Evolutionary conservation across 1,140 invertebrate genomes (phyloP).

Genomic region (Drosophila pectinifera): DNA sequence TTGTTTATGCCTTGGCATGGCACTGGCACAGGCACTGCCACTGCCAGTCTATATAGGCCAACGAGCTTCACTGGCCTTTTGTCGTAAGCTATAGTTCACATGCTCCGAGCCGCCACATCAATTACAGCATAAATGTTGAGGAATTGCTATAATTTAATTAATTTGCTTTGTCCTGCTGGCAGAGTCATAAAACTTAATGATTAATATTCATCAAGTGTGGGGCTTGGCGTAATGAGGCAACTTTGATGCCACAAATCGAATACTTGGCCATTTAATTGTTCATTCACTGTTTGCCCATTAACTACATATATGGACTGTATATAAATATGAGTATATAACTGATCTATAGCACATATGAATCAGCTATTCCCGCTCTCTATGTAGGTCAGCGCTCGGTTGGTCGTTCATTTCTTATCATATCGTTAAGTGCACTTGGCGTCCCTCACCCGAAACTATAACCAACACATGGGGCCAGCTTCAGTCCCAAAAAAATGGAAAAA

Average conservation of each 20-base stretch:
- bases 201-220: conserved; percentile 67
- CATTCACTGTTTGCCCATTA: conserved; percentile 22
- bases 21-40: conserved; percentile 4
- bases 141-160: conserved; percentile 64
- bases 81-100: conserved; percentile 34
- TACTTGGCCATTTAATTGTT: conserved; percentile 53
- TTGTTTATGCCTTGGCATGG: conserved; percentile 35
- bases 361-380: conserved; percentile 13
- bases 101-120: conserved; percentile 28
- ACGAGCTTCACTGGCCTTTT: conserved; percentile 36
- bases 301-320: not conserved
- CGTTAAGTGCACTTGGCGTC: conserved; percentile 75
- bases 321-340: conserved; percentile 25
- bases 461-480: conserved; percentile 35
- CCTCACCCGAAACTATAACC: conserved; percentile 39
- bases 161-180: conserved; percentile 55
- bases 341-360: conserved; percentile 16
- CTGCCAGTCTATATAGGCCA: conserved; percentile 55
- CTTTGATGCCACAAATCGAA: conserved; percentile 52
- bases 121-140: conserved; percentile 49
- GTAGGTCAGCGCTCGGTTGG: conserved; percentile 41
- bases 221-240: conserved; percentile 19
- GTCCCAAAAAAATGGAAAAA: conserved; percentile 6
- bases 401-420: conserved; percentile 64
- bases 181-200: conserved; percentile 53